Conservation (phyloP, 2,797 vertebrate genomes). For the Lindbergichthys nudifrons region DNA sequence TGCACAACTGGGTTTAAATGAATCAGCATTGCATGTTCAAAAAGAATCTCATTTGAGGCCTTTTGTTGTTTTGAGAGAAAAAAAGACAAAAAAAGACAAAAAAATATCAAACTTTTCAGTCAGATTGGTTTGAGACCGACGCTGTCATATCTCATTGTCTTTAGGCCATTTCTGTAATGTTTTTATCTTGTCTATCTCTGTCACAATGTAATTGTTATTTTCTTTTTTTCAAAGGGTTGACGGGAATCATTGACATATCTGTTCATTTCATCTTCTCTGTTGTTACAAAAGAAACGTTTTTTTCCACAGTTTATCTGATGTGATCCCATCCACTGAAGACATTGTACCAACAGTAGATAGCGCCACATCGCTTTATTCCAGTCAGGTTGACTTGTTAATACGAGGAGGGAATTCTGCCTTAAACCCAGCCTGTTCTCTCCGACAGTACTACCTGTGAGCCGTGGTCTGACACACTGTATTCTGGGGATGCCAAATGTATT, state of each 20-base stretch:
- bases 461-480: constrained; percentile 44
- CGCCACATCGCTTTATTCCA: constrained; percentile 62
- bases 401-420: constrained; percentile 83
- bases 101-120: constrained; percentile 59
- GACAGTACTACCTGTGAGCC: constrained; percentile 83
- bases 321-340: constrained; percentile 64
- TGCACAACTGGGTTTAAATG: constrained; percentile 75
- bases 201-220: constrained; percentile 31
- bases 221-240: constrained; percentile 41
- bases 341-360: constrained; percentile 70
- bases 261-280: constrained; percentile 46
- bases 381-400: constrained; percentile 69
- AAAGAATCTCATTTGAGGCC: constrained; percentile 63
- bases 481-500: constrained; percentile 74
- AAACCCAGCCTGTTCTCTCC: constrained; percentile 83
- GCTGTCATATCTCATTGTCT: constrained; percentile 59
- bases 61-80: constrained; percentile 66
- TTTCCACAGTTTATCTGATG: constrained; percentile 56
- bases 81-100: constrained; percentile 25
- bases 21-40: constrained; percentile 76
- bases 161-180: constrained; percentile 56
- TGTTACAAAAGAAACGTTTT: constrained; percentile 43
- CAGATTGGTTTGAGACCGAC: constrained; percentile 70
- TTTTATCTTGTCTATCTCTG: constrained; percentile 42
- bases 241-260: constrained; percentile 60